Conservation (phyloP, 2,888 invertebrate species). For the Arge pagana region DNA sequence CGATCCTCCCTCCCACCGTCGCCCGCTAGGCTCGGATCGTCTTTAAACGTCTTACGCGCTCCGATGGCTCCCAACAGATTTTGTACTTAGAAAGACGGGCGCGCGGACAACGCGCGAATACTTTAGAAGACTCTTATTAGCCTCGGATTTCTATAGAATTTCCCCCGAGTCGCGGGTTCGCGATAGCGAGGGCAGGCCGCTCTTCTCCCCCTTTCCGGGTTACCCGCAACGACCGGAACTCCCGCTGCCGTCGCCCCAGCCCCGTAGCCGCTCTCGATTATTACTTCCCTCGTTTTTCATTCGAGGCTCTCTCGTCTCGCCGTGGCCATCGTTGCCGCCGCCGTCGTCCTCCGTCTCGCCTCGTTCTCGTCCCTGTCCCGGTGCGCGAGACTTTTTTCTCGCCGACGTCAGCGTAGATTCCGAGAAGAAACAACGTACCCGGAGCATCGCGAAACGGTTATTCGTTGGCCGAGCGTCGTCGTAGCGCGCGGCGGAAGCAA, state of each 20-base stretch:
- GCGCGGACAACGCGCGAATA: background rate
- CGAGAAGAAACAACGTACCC: no score
- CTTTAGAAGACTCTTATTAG: conserved; percentile 23
- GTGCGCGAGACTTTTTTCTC: no score
- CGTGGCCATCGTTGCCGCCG: conserved; percentile 6
- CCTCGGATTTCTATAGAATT: conserved; percentile 17
- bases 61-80: conserved; percentile 27
- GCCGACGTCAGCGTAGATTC: no score
- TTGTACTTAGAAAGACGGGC: conserved; percentile 29
- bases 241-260: conserved; percentile 17
- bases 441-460: no score
- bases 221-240: background rate
- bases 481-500: no score
- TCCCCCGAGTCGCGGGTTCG: conserved; percentile 9
- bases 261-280: conserved; percentile 12
- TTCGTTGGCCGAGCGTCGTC: no score
- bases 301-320: background rate
- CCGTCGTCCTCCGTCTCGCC: background rate
- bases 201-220: background rate
- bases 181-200: no score
- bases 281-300: conserved; percentile 2
- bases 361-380: background rate
- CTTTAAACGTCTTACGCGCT: conserved; percentile 32
- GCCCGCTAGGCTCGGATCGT: conserved; percentile 19
- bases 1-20: background rate